These are phyloP conservation scores for Nymphicus hollandicus DNA, from an alignment of 2,113 vertebrate species.

Conservation along the genomic window DNA sequence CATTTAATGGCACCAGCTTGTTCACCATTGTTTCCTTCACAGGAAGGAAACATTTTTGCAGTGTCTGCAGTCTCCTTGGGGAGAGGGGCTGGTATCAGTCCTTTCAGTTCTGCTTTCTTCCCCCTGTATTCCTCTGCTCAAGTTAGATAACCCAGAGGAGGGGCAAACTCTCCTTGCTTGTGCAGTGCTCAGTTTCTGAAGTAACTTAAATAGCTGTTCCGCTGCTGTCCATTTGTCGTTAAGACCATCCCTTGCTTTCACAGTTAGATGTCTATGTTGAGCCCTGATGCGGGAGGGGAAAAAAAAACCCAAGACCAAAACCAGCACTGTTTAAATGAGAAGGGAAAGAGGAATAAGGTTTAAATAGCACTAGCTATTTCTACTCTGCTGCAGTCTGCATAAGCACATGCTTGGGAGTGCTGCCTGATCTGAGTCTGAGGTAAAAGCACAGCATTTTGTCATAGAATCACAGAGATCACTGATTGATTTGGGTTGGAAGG, in stretches of 20 bases:
- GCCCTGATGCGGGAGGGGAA: too few species aligned
- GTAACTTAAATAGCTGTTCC: not conserved
- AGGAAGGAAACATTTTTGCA: not conserved
- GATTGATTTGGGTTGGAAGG: not conserved
- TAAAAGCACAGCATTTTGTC: not conserved
- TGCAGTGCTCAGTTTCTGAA: fast-evolving
- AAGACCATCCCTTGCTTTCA: not conserved
- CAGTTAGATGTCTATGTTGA: too few species aligned
- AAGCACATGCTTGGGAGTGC: fast-evolving
- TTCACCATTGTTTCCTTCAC: not conserved
- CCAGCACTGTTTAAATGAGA: fast-evolving
- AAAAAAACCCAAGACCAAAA: not conserved
- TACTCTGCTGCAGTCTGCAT: not conserved
- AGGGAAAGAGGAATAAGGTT: not conserved
- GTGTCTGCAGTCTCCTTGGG: fast-evolving
- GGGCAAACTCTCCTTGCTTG: not conserved
- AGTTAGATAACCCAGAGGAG: fast-evolving
- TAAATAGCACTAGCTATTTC: not conserved
- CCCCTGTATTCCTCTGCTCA: fast-evolving
- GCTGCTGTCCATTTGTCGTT: not conserved
- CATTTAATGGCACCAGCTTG: fast-evolving
- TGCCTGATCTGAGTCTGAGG: not conserved
- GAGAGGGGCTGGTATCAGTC: fast-evolving
- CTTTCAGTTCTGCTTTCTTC: not conserved
- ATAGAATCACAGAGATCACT: not conserved